Evolutionary conservation across 2,113 vertebrate species (phyloP).

Genomic region (Phalacrocorax pelagicus): DNA sequence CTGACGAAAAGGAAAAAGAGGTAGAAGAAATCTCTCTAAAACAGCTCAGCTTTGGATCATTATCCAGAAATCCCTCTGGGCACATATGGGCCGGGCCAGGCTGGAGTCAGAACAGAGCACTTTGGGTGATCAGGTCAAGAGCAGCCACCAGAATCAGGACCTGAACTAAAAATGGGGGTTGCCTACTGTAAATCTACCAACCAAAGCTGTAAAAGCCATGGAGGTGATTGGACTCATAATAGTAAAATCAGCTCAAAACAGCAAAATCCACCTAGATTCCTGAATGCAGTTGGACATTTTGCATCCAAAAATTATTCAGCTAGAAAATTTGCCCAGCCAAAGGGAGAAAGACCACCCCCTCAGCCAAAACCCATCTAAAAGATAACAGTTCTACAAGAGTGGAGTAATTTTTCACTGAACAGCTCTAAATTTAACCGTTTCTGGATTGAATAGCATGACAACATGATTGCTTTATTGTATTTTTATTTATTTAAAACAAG

Average conservation of each 20-base stretch:
- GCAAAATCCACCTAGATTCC: not conserved
- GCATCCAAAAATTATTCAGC: not conserved
- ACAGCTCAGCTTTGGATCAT: not conserved
- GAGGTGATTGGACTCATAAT: not conserved
- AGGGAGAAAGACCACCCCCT: not conserved
- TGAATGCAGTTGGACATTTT: not conserved
- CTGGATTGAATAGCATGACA: not conserved
- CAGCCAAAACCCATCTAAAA: not conserved
- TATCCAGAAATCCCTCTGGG: not conserved
- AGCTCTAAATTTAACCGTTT: not conserved
- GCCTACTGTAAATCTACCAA: not conserved
- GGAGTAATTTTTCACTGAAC: not conserved
- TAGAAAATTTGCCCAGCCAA: not conserved
- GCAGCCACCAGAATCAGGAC: fast-evolving
- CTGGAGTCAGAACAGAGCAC: not conserved
- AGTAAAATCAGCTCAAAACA: not conserved
- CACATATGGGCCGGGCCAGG: not conserved
- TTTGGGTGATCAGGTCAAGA: not conserved
- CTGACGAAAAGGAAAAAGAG: not conserved
- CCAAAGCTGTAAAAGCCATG: not conserved
- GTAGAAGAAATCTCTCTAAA: not conserved
- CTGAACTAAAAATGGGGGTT: not conserved
- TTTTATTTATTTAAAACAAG: not conserved
- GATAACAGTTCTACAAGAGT: not conserved
- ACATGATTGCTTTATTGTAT: not conserved